Evolutionary conservation across 2,888 invertebrate species (phyloP).

Genomic region (Caenorhabditis japonica): DNA sequence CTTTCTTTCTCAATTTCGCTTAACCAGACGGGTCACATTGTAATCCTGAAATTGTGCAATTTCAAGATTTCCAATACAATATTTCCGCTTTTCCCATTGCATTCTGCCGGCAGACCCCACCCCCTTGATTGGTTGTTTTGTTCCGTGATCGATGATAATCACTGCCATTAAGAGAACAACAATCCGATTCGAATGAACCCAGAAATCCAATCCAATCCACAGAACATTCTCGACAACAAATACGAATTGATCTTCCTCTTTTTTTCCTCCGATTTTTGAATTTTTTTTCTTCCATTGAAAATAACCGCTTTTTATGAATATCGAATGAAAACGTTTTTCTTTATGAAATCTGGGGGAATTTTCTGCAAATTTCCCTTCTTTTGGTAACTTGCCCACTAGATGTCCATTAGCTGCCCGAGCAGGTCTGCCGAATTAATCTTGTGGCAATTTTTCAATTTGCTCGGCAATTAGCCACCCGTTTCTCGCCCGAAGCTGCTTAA

Average conservation of each 20-base stretch:
- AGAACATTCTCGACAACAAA: slow-evolving; percentile 30
- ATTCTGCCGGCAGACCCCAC: background rate
- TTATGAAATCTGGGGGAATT: too few species aligned
- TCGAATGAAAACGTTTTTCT: slow-evolving; percentile 21
- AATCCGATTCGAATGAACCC: background rate
- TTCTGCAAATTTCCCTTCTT: too few species aligned
- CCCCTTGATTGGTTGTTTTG: slow-evolving; percentile 1
- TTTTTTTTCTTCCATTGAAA: background rate
- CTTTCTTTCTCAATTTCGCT: slow-evolving; percentile 30
- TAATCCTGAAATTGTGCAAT: too few species aligned
- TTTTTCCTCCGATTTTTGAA: slow-evolving; percentile 3
- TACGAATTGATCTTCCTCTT: slow-evolving; percentile 33
- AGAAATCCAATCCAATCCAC: slow-evolving; percentile 1
- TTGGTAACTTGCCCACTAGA: too few species aligned
- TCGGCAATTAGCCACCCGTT: too few species aligned
- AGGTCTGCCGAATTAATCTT: too few species aligned
- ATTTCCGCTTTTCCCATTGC: background rate
- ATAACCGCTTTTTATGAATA: slow-evolving; percentile 48
- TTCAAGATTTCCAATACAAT: background rate
- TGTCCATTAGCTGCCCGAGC: too few species aligned
- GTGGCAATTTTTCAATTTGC: too few species aligned
- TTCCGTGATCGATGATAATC: too few species aligned
- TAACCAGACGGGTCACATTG: slow-evolving; percentile 25
- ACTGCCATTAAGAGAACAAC: too few species aligned
- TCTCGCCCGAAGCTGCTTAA: too few species aligned